Evolutionary conservation across 2,797 vertebrate genomes (phyloP).

Genomic region (Valencia hispanica): DNA sequence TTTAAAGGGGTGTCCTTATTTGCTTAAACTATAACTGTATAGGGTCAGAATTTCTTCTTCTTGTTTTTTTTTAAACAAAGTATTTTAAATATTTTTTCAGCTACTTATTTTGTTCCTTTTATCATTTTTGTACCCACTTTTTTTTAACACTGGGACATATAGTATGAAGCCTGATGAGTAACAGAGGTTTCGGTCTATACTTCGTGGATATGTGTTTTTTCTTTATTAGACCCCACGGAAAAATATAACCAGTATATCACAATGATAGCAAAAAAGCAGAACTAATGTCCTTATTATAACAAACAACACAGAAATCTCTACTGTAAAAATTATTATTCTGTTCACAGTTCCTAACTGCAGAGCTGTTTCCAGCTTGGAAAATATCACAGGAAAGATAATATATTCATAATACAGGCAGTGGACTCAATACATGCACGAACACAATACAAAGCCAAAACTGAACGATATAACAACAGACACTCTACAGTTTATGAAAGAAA

Average conservation of each 20-base stretch:
- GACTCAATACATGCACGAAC: not conserved
- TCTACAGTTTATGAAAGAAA: not conserved
- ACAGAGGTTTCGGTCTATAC: constrained; percentile 39
- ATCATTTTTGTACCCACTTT: not conserved
- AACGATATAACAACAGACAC: constrained; percentile 9
- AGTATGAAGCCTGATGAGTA: not conserved
- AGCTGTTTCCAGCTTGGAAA: constrained; percentile 40
- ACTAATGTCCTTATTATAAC: constrained; percentile 58
- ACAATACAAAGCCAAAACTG: constrained; percentile 8
- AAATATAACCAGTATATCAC: constrained; percentile 42
- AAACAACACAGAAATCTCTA: constrained; percentile 42
- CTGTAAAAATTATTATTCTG: constrained; percentile 48
- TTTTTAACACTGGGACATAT: not conserved
- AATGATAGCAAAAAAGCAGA: constrained; percentile 56
- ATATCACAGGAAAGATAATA: constrained; percentile 30
- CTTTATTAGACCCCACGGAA: constrained; percentile 44
- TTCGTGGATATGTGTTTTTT: constrained; percentile 54
- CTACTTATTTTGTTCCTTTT: not conserved
- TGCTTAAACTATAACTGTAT: no score
- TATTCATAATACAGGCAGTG: constrained; percentile 19
- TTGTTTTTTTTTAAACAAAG: not conserved
- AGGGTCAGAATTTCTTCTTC: not conserved
- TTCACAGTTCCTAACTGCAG: constrained; percentile 33
- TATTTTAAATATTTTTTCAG: not conserved
- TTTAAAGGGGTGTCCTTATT: no score